Conservation (phyloP, 2,888 invertebrate species). For the Meloe dianella region DNA sequence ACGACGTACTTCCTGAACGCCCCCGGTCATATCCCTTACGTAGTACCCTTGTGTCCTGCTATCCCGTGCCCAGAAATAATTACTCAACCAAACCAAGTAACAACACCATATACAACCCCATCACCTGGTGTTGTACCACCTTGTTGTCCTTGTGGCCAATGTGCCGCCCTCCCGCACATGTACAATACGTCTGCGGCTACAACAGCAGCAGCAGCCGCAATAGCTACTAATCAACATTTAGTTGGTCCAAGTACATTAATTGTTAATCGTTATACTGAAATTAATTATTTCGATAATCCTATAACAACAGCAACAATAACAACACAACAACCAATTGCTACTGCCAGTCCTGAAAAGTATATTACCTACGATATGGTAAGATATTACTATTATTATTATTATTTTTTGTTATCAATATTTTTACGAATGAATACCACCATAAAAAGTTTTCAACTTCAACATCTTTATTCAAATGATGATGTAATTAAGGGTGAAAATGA, state of each 20-base stretch:
- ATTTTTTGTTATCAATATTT: not conserved
- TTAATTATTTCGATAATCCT: slow-evolving; percentile 60
- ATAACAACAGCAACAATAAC: slow-evolving; percentile 20
- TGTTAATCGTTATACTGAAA: slow-evolving; percentile 60
- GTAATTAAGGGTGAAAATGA: slow-evolving; percentile 9
- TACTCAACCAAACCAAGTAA: slow-evolving; percentile 55
- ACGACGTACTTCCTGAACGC: slow-evolving; percentile 61
- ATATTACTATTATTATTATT: not conserved
- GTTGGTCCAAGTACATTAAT: slow-evolving; percentile 56
- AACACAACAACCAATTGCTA: slow-evolving; percentile 36
- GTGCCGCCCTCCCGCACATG: slow-evolving; percentile 64
- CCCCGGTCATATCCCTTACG: slow-evolving; percentile 60
- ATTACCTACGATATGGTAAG: slow-evolving; percentile 58
- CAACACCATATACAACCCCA: slow-evolving; percentile 48
- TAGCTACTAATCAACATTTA: slow-evolving; percentile 33
- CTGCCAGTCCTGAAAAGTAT: slow-evolving; percentile 53
- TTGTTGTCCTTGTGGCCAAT: slow-evolving; percentile 65
- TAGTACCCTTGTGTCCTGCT: slow-evolving; percentile 60
- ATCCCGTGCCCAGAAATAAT: slow-evolving; percentile 55
- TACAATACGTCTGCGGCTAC: slow-evolving; percentile 42
- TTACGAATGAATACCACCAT: not conserved
- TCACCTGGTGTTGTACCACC: slow-evolving; percentile 36
- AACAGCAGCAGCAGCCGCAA: slow-evolving; percentile 21
- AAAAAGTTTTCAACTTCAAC: slow-evolving; percentile 1
- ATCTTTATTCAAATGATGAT: slow-evolving; percentile 1